These are phyloP conservation scores for Tipula confusa DNA, from an alignment of 2,888 invertebrate genomes.

Conservation along the genomic window DNA sequence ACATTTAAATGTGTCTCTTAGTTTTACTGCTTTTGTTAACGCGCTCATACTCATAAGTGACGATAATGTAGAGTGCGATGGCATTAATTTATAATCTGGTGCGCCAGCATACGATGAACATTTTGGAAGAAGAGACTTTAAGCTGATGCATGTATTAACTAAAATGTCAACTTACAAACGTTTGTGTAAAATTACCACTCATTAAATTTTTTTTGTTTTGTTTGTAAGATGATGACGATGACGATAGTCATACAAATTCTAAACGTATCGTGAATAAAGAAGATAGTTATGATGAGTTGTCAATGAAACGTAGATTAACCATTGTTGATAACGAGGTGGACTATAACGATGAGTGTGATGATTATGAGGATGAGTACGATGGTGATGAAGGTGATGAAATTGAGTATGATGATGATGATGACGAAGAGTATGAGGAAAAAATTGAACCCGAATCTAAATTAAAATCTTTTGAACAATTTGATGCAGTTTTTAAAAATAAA, in stretches of 20 bases:
- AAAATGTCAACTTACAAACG: background rate
- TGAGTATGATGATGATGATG: slow-evolving; percentile 46
- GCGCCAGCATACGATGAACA: background rate
- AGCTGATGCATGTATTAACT: background rate
- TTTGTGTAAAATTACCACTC: background rate
- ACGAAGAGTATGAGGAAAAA: slow-evolving; percentile 45
- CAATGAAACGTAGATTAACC: slow-evolving; percentile 46
- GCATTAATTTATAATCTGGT: background rate
- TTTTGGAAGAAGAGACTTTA: too few species aligned
- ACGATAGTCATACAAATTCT: slow-evolving; percentile 39
- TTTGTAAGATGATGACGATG: slow-evolving; percentile 33
- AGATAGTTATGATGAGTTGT: slow-evolving; percentile 33
- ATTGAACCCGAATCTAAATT: slow-evolving; percentile 37
- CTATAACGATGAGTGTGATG: slow-evolving; percentile 39
- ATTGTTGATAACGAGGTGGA: slow-evolving; percentile 44
- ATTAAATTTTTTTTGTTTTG: too few species aligned
- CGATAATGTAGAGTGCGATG: background rate
- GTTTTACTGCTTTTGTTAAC: background rate
- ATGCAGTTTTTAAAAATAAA: background rate
- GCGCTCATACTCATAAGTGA: background rate
- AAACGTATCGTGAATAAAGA: slow-evolving; percentile 35
- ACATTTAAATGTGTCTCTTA: background rate
- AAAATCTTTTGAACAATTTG: slow-evolving; percentile 44
- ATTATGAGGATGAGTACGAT: slow-evolving; percentile 44
- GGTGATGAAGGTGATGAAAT: slow-evolving; percentile 49